phyloP scores from a whole-genome alignment of 2,888 invertebrate genomes.

The Orthosia gothica region DNA sequence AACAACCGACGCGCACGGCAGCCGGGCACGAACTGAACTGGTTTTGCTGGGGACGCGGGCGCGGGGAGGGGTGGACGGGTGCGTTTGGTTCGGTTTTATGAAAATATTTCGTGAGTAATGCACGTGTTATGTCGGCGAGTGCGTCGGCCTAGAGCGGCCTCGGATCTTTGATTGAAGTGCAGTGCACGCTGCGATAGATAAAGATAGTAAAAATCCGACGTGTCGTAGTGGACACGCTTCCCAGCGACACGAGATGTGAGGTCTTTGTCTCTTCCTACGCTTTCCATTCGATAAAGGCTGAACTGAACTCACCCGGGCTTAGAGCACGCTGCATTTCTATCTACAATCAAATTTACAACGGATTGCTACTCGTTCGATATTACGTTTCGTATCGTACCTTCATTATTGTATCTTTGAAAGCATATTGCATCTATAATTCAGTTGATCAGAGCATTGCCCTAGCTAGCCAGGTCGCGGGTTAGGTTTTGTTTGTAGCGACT shows the following conservation, averaged over 20 bases:
- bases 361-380: slow-evolving; percentile 77
- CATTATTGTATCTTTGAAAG: slow-evolving; percentile 69
- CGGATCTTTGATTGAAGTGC: slow-evolving; percentile 88
- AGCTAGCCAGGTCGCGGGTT: slow-evolving; percentile 55
- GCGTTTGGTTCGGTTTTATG: slow-evolving; percentile 90
- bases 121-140: slow-evolving; percentile 90
- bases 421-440: slow-evolving; percentile 72
- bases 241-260: slow-evolving; percentile 68
- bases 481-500: slow-evolving; percentile 64
- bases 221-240: slow-evolving; percentile 71
- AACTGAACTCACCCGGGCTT: slow-evolving; percentile 77
- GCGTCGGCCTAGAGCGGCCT: slow-evolving; percentile 90
- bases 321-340: slow-evolving; percentile 79
- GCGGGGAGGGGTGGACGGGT: slow-evolving; percentile 82
- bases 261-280: slow-evolving; percentile 82
- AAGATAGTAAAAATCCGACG: slow-evolving; percentile 78
- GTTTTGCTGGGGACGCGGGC: slow-evolving; percentile 83
- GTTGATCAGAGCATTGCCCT: slow-evolving; percentile 68
- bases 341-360: slow-evolving; percentile 83
- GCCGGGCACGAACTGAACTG: slow-evolving; percentile 91
- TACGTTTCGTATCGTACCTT: slow-evolving; percentile 67
- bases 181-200: slow-evolving; percentile 78
- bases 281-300: slow-evolving; percentile 74
- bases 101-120: slow-evolving; percentile 92
- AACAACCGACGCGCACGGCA: slow-evolving; percentile 87